Base-by-base conservation (phyloP, 2,888 invertebrate species). In the Polydrusus tereticollis region DNA sequence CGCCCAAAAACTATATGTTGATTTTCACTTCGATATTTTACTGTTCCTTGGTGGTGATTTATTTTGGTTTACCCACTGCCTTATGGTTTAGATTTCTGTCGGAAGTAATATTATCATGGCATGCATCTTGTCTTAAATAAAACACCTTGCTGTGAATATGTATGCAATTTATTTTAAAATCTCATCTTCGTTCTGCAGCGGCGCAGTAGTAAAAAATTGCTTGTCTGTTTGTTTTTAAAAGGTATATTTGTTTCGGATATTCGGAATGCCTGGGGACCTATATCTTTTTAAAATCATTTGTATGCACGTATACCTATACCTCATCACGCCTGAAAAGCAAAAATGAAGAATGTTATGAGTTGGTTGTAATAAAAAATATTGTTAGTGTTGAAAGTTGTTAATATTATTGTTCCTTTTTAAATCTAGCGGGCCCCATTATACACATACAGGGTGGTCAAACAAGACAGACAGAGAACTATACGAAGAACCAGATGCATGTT, bases 91-190 rank as follows among this genome's bases (percentile, higher is more conserved):
- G 7, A 47, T 47, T 47, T 47, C 8, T 21, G 20, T 21, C 21
- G 3, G 21, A 47, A 47, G 21, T 47, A 12, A 21, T 47, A 47
- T 47, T 21, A 20, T 20, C 12, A 10, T 47, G n/a, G 4, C 21
- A 47, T 47, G 12, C 21, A 21, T 47, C 47, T 47, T 47, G 47
- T 47, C 47, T 47, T 47, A 47, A 21, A 47, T 47, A 47, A 47
- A 47, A 21, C 47, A 47, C 47, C 41, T 21, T 47, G 47, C 47
- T 8, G 20, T 47, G 47, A 10, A 47, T 47, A 47, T 47, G 47
- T 21, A 47, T 47, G 21, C 47, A 47, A 18, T 47, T 47, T 21
- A 21, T 47, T 47, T 47, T 47, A 47, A 47, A 47, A 47, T 47
- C 47, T 21, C 12, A 21, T 47, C 21, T 21, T 21, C 47, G 21